Evolutionary conservation across 2,113 vertebrate species (phyloP), one percentile per base, ranked within the genome.

Genomic region (Aythya baeri): DNA sequence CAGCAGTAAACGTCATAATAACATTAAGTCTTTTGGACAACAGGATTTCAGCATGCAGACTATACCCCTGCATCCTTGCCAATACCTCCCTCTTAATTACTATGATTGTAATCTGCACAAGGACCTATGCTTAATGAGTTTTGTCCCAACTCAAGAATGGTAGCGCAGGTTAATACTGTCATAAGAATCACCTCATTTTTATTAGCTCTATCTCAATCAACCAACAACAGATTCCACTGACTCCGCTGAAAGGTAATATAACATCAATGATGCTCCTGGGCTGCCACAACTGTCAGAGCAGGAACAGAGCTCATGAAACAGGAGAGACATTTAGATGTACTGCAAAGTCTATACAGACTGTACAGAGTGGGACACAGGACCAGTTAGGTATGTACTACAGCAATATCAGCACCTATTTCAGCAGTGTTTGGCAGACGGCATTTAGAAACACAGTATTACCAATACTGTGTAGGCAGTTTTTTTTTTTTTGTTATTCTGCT

Each of bases 251-350:
- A 70, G 76, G 2, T 13, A 22, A 44, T 9, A 9, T 7, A 11
- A 3, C 2, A 13, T 2, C 27, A 41, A 21, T 11, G 1, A 1
- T 34, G 20, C 9, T 32, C 36, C 54, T 46, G n/a, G 0, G 1
- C 54, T 9, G 54, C 34, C 14, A 68, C 34, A 36, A 50, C 50
- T 55, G 11, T 5, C 62, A 16, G 18, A 15, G 13, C 7, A 36
- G 26, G 43, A 43, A 7, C 54, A 52, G 31, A 76, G 22, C 71
- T 43, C 7, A 58, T 31, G 4, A 6, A 73, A 55, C 29, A 54
- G 46, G 4, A 66, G 41, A 5, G 46, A 49, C 46, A 22, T 16
- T 36, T 22, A 58, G 25, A 16, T 17, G 4, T 22, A 54, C 55
- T 70, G 8, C 23, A 29, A 66, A 49, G 58, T 16, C 34, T 31